Evolutionary conservation across 1,140 invertebrate species (phyloP).

Genomic region (Zaprionus inermis): DNA sequence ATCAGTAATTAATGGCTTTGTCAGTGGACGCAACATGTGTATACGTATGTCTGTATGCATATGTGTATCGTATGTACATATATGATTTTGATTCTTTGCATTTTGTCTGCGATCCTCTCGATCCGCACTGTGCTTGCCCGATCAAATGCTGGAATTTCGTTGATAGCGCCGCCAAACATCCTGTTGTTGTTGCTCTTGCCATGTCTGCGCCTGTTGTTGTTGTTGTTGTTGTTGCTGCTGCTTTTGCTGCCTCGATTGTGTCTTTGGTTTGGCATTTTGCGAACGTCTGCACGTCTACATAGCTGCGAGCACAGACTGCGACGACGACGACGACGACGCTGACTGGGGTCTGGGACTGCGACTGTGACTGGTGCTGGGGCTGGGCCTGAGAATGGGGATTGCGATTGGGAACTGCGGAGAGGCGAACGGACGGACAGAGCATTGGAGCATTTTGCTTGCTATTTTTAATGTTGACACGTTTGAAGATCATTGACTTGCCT

Average conservation of each 20-base stretch:
- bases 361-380: slow-evolving; percentile 15
- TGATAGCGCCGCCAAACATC: slow-evolving; percentile 80
- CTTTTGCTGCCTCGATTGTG: slow-evolving; percentile 49
- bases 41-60: slow-evolving; percentile 21
- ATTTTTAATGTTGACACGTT: slow-evolving; percentile 82
- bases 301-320: slow-evolving; percentile 56
- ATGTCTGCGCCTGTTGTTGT: slow-evolving; percentile 34
- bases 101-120: slow-evolving; percentile 73
- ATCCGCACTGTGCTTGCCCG: slow-evolving; percentile 36
- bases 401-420: no score
- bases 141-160: slow-evolving; percentile 80
- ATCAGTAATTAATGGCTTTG: slow-evolving; percentile 81
- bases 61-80: slow-evolving; percentile 12
- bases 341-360: slow-evolving; percentile 18
- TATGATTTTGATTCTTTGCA: slow-evolving; percentile 72
- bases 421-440: slow-evolving; percentile 21
- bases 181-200: slow-evolving; percentile 57
- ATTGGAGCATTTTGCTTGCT: slow-evolving; percentile 72
- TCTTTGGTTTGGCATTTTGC: slow-evolving; percentile 74
- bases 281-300: slow-evolving; percentile 78
- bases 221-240: slow-evolving; percentile 44
- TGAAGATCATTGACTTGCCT: slow-evolving; percentile 77
- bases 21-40: slow-evolving; percentile 58
- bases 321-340: not conserved
- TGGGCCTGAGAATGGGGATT: slow-evolving; percentile 15